A percentile compares a stretch with the other conserved stretches of the same genome.
phyloP scores from a whole-genome alignment of 2,113 vertebrate genomes.

The Campylomormyrus numenius region DNA sequence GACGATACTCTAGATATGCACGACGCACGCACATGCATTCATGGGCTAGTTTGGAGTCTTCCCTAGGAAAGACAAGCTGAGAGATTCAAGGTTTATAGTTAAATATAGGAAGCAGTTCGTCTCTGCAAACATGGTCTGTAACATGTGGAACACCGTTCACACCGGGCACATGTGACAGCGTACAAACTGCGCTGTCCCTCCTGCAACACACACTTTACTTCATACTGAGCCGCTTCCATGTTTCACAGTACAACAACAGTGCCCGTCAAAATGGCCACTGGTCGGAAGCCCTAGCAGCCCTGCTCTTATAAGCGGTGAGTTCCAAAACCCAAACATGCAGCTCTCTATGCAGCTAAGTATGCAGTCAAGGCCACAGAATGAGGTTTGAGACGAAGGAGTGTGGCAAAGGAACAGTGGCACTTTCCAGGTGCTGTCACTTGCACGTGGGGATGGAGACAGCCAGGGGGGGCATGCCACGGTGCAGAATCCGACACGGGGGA shows the following conservation, averaged over 20 bases:
- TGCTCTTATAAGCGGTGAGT: not conserved
- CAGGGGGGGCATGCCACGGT: not conserved
- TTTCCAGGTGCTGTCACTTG: too few relatives aligned
- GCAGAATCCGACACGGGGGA: not conserved
- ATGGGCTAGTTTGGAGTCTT: not conserved
- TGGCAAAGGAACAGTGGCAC: not conserved
- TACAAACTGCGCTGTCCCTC: not conserved
- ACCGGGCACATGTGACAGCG: not conserved
- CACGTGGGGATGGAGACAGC: not conserved
- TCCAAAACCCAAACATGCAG: not conserved
- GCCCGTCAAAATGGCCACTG: not conserved
- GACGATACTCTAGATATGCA: not conserved
- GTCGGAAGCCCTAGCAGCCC: not conserved
- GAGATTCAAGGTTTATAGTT: not conserved
- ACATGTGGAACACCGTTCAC: not conserved
- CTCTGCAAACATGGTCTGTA: not conserved
- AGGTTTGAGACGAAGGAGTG: not conserved
- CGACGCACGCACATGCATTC: not conserved
- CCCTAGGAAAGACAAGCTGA: not conserved
- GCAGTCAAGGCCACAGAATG: not conserved
- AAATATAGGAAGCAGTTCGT: not conserved
- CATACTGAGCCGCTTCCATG: constrained; percentile 3
- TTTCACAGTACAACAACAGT: not conserved
- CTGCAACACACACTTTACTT: not conserved
- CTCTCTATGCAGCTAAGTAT: not conserved